These are phyloP conservation scores for Habroteleia sp. DNA, from an alignment of 2,888 invertebrate genomes.

Conservation along the genomic window DNA sequence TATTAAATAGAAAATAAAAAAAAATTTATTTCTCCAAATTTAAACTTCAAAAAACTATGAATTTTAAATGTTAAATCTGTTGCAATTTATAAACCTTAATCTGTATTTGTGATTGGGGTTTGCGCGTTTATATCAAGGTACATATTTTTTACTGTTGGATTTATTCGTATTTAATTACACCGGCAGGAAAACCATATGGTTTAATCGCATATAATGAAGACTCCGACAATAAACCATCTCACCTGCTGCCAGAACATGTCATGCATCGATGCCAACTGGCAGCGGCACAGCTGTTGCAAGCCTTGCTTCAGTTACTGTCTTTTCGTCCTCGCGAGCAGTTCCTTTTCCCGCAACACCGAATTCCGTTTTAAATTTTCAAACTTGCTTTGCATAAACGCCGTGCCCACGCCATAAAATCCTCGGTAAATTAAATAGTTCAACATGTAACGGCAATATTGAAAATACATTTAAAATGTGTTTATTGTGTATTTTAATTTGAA, in stretches of 20 bases:
- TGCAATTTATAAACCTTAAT: not conserved
- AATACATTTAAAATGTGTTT: too few relatives aligned
- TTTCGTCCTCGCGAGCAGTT: slow-evolving; percentile 69
- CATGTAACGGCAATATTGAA: too few relatives aligned
- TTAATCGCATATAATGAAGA: slow-evolving; percentile 48
- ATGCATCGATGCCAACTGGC: slow-evolving; percentile 69
- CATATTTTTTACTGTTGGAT: slow-evolving; percentile 11
- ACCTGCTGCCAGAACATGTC: slow-evolving; percentile 72
- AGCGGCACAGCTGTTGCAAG: slow-evolving; percentile 71
- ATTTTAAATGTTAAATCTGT: too few relatives aligned
- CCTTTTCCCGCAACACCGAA: slow-evolving; percentile 21
- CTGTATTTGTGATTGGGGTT: not conserved
- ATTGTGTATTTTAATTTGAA: too few relatives aligned
- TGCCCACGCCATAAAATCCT: too few relatives aligned
- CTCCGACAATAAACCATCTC: slow-evolving; percentile 72
- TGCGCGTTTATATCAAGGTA: not conserved
- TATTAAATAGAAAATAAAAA: too few relatives aligned
- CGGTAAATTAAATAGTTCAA: too few relatives aligned
- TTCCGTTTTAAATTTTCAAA: not conserved
- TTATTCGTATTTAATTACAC: slow-evolving; percentile 25
- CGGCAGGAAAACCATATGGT: slow-evolving; percentile 10
- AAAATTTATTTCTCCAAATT: too few relatives aligned
- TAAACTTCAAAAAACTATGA: too few relatives aligned
- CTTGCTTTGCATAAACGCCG: too few relatives aligned
- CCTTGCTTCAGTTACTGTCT: slow-evolving; percentile 70